These are phyloP conservation scores for Perdita meconis DNA, from an alignment of 2,888 invertebrate genomes.

Conservation along the genomic window DNA sequence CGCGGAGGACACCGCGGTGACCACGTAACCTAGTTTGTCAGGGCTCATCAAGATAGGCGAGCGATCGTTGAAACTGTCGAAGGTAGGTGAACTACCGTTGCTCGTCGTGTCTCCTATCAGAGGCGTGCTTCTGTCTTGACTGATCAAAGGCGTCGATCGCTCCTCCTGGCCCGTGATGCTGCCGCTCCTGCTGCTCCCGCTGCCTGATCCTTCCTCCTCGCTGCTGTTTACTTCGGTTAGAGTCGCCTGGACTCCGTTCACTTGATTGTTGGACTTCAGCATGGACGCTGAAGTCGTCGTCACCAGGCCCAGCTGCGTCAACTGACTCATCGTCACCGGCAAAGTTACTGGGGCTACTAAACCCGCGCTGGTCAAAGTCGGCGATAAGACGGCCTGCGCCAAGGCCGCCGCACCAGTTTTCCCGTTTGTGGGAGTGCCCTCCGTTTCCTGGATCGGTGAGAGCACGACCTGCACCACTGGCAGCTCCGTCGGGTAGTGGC, in stretches of 20 bases:
- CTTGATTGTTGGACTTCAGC: constrained; percentile 54
- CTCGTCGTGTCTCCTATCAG: constrained; percentile 79
- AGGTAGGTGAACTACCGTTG: constrained; percentile 77
- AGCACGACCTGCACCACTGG: constrained; percentile 91
- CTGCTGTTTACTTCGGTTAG: constrained; percentile 79
- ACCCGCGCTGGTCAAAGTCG: constrained; percentile 86
- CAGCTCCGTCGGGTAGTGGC: constrained; percentile 86
- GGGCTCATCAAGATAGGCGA: constrained; percentile 81
- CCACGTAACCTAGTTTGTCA: constrained; percentile 77
- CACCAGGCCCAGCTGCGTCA: constrained; percentile 85
- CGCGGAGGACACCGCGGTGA: constrained; percentile 70
- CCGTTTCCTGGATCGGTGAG: constrained; percentile 94
- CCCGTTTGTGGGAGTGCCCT: constrained; percentile 85
- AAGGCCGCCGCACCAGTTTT: constrained; percentile 90
- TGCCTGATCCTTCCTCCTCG: constrained; percentile 78
- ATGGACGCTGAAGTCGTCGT: constrained; percentile 85
- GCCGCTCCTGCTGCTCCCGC: constrained; percentile 78
- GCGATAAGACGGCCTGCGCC: constrained; percentile 91
- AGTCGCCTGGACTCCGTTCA: constrained; percentile 72
- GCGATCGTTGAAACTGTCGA: constrained; percentile 79
- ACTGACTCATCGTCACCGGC: constrained; percentile 87
- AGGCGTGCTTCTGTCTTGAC: constrained; percentile 81
- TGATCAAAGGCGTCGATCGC: constrained; percentile 80
- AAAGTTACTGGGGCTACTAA: constrained; percentile 84
- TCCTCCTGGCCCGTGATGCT: constrained; percentile 82